Percentiles rank a stretch among this genome's conserved stretches.
These are phyloP conservation scores for Aporophyla nigra DNA, from an alignment of 2,888 invertebrate genomes.

Conservation along the genomic window DNA sequence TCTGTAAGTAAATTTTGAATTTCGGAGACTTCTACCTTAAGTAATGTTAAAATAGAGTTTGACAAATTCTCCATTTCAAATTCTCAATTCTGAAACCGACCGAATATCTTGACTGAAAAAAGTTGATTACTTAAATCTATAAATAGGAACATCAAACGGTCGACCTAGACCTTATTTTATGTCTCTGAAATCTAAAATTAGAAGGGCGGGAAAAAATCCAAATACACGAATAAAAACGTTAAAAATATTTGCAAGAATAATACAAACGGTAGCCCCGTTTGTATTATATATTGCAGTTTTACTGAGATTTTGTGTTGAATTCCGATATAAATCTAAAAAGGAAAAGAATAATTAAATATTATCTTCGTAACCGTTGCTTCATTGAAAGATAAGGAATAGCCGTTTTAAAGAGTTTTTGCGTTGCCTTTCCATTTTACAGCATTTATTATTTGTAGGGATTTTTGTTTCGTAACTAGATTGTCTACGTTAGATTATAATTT, in stretches of 20 bases:
- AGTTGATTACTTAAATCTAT: not conserved
- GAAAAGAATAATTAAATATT: conserved; percentile 55
- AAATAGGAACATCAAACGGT: not conserved
- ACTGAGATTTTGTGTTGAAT: conserved; percentile 32
- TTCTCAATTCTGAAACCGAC: not conserved
- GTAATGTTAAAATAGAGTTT: not conserved
- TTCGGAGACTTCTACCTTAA: not conserved
- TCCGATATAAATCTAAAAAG: conserved; percentile 45
- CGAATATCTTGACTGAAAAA: not conserved
- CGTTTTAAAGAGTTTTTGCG: conserved; percentile 17
- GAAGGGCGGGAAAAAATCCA: conserved; percentile 23
- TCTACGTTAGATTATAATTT: not conserved
- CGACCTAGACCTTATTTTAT: conserved; percentile 18
- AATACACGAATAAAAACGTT: conserved; percentile 23
- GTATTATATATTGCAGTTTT: no score
- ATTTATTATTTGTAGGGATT: conserved; percentile 2
- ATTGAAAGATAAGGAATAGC: conserved; percentile 46
- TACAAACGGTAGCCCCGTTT: conserved; percentile 15
- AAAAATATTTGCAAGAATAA: conserved; percentile 31
- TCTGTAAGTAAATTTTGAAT: not conserved
- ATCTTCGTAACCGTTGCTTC: conserved; percentile 34
- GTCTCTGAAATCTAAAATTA: conserved; percentile 23
- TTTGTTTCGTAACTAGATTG: not conserved
- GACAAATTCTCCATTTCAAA: not conserved
- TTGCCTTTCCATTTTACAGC: conserved; percentile 7